These are phyloP conservation scores for Gonatopus flavifemur DNA, from an alignment of 1,140 invertebrate species.

Conservation along the genomic window DNA sequence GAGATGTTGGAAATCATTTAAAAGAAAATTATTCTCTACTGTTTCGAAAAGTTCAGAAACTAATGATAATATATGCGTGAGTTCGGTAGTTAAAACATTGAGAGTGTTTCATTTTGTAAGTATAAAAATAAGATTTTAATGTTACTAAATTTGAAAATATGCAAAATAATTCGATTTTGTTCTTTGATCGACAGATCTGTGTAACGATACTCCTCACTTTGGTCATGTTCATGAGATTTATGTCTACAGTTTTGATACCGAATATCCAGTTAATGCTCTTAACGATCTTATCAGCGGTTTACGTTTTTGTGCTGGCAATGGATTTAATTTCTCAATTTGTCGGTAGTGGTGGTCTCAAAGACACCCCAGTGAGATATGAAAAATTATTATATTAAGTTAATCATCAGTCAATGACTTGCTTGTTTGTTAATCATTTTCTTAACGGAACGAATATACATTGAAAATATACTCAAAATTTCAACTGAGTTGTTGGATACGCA, in stretches of 20 bases:
- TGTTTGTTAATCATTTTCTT: too few species aligned
- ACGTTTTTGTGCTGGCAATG: slow-evolving; percentile 35
- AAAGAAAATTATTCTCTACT: too few species aligned
- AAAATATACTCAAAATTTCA: too few species aligned
- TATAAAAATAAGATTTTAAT: background rate
- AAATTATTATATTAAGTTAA: too few species aligned
- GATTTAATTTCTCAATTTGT: slow-evolving; percentile 39
- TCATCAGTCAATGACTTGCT: too few species aligned
- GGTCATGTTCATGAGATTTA: slow-evolving; percentile 28
- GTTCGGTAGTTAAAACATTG: slow-evolving; percentile 22
- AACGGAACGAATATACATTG: too few species aligned
- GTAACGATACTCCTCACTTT: slow-evolving; percentile 33
- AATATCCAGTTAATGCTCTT: slow-evolving; percentile 31
- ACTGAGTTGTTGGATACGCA: too few species aligned
- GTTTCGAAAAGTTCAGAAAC: too few species aligned
- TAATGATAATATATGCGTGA: background rate
- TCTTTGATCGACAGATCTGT: slow-evolving; percentile 16
- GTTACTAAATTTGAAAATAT: background rate
- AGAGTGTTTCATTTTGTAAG: slow-evolving; percentile 41
- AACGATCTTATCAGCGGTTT: slow-evolving; percentile 30
- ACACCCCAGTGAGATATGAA: slow-evolving; percentile 41
- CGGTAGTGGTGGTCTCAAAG: slow-evolving; percentile 13
- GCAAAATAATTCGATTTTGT: background rate
- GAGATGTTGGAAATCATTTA: too few species aligned
- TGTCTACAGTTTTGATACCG: slow-evolving; percentile 4